Evolutionary conservation across 2,888 invertebrate genomes (phyloP).

Genomic region (Helicoverpa assulta): DNA sequence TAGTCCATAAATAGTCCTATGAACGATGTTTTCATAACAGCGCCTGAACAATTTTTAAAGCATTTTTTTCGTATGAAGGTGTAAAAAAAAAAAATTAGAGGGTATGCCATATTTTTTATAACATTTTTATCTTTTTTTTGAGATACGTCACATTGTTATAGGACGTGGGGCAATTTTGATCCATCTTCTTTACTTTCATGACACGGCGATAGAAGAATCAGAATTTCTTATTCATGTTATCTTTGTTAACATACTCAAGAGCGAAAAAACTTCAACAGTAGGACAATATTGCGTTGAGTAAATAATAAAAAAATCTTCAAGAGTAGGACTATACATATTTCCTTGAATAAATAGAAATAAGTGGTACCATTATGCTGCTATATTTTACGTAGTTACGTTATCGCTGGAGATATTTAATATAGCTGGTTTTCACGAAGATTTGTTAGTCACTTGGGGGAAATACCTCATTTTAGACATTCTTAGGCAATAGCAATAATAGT

Average conservation of each 20-base stretch:
- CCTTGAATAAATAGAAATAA: conserved; percentile 1
- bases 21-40: too few relatives aligned
- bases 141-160: too few relatives aligned
- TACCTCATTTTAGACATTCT: conserved; percentile 20
- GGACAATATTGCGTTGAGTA: not conserved
- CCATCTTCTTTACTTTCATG: too few relatives aligned
- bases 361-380: not conserved
- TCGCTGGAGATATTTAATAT: conserved; percentile 5
- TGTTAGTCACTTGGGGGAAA: conserved; percentile 26
- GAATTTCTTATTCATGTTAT: not conserved
- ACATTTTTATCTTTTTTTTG: too few relatives aligned
- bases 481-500: conserved; percentile 3
- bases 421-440: conserved; percentile 13
- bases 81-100: too few relatives aligned
- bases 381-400: not conserved
- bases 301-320: not conserved
- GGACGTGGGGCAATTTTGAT: too few relatives aligned
- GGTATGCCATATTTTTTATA: too few relatives aligned
- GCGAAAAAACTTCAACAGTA: not conserved
- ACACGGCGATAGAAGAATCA: too few relatives aligned
- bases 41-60: too few relatives aligned
- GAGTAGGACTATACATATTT: not conserved
- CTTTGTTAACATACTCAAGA: not conserved
- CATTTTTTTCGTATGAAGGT: too few relatives aligned
- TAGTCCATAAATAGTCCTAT: too few relatives aligned